Base-by-base conservation (phyloP, 1,140 invertebrate genomes). In the Steinernema feltiae region DNA sequence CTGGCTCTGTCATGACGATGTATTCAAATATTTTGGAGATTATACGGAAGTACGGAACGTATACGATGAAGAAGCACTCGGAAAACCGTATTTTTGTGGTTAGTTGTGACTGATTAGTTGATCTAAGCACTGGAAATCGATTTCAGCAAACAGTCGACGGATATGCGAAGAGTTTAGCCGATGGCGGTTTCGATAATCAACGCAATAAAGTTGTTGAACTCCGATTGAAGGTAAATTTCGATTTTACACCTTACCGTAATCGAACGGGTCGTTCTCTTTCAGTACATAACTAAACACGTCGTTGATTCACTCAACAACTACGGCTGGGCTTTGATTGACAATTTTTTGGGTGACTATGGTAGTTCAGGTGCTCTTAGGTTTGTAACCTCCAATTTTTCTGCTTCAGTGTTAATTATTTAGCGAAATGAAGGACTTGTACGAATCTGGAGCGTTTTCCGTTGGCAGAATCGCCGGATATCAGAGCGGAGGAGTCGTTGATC, bases 321-420 rank as follows among this genome's bases (percentile, higher is more conserved):
- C 48, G 79, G 79, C 24, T 81, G 79, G 79, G 79, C 79, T 21
- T 72, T 83, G 15, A 78, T 83, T 12, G 79, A 81, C 48, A 80
- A 83, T 35, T 82, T 81, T 80, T 41, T 81, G 18, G 79, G 79
- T 1, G 77, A 83, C 27, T 24, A 30, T 15, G 72, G 69, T 21
- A 32, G 2, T 12, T 3, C 15, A 78, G 17, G 1, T 1, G 29
- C 17, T 3, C 27, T 73, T 30, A 79, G 32, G 30, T n/a, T n/a
- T n/a, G n/a, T n/a, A n/a, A n/a, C n/a, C n/a, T n/a, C n/a, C n/a
- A 1, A 2, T 15, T 32, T 21, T 24, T 31, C 31, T 27, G 32
- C 32, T 21, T 24, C n/a, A 1, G 18, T 29, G 27, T 71, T 0
- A 12, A 71, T 0, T 29, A 63, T 80, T 74, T 32, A 79, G 74